Conservation (phyloP, 2,113 vertebrate species). For the Orientallactaga bullata region DNA sequence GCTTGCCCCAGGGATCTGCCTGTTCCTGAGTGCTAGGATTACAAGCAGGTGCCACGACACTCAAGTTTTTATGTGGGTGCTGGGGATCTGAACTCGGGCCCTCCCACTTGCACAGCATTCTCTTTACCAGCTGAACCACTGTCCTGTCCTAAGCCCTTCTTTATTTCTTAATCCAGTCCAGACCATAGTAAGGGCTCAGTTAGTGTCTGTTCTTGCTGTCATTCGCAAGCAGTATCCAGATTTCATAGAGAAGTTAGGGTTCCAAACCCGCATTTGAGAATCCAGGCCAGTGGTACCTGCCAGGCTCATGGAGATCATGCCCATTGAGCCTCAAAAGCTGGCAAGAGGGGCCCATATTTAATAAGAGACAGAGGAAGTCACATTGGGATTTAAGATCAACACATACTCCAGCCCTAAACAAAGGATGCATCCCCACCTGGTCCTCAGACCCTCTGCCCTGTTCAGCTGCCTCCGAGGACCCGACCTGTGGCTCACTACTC, state of each 20-base stretch:
- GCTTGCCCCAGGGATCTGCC: too few relatives aligned
- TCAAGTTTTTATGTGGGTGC: too few relatives aligned
- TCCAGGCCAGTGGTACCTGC: too few relatives aligned
- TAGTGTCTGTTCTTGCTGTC: fast-evolving
- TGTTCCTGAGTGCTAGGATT: too few relatives aligned
- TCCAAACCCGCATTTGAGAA: background rate
- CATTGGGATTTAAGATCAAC: fast-evolving
- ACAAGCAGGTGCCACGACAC: too few relatives aligned
- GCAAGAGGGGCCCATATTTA: fast-evolving
- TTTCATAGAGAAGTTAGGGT: background rate
- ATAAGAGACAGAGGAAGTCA: background rate
- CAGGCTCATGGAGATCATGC: fast-evolving
- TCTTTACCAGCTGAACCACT: too few relatives aligned
- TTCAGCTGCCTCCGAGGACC: fast-evolving
- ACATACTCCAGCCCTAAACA: fast-evolving
- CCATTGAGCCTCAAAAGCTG: fast-evolving
- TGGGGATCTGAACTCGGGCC: too few relatives aligned
- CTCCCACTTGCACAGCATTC: too few relatives aligned
- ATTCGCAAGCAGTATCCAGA: fast-evolving
- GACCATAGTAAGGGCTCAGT: background rate
- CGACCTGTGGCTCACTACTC: slow-evolving; percentile 79
- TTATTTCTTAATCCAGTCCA: background rate
- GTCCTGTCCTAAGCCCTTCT: too few relatives aligned
- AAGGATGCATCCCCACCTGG: fast-evolving
- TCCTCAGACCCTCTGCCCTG: fast-evolving